Percentiles rank a stretch among this genome's conserved stretches.
Evolutionary conservation across 2,888 invertebrate genomes (phyloP).

Genomic region (Cloeon dipterum): DNA sequence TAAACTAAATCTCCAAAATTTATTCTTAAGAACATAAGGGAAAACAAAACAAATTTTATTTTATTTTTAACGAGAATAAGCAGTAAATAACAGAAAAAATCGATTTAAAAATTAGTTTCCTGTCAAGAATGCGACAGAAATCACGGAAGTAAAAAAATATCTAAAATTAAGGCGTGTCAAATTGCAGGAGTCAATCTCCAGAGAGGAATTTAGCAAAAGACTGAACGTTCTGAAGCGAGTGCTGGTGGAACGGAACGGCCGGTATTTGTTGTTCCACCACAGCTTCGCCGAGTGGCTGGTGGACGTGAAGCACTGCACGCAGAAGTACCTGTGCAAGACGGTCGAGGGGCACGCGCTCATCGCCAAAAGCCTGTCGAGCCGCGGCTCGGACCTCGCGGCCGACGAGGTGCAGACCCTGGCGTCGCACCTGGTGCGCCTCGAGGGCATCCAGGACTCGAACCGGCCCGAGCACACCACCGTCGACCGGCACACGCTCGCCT

Average conservation of each 20-base stretch:
- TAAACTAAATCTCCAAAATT: no score
- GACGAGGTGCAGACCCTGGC: constrained; percentile 21
- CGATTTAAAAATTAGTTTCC: no score
- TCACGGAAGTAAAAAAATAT: no score
- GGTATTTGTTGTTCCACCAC: constrained; percentile 58
- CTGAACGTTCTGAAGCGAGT: constrained; percentile 48
- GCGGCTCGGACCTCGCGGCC: constrained; percentile 18
- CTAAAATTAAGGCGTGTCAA: no score
- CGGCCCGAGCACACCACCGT: constrained; percentile 16
- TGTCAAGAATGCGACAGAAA: no score
- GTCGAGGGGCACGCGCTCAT: constrained; percentile 73
- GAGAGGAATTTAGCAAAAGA: constrained; percentile 59
- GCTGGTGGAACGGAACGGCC: constrained; percentile 15
- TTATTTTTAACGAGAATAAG: no score
- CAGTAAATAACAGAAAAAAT: no score
- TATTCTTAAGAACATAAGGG: no score
- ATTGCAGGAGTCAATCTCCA: constrained; percentile 50
- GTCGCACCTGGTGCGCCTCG: constrained; percentile 15
- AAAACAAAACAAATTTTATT: no score
- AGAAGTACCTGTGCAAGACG: constrained; percentile 73
- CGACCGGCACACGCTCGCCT: constrained; percentile 41
- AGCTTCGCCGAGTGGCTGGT: constrained; percentile 87
- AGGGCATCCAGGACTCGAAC: neutral
- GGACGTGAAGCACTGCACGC: constrained; percentile 95
- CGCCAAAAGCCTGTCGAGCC: constrained; percentile 46